Percentiles rank a stretch among this genome's conserved stretches.
phyloP scores from a whole-genome alignment of 2,888 invertebrate species.

The Lissonota sp. region DNA sequence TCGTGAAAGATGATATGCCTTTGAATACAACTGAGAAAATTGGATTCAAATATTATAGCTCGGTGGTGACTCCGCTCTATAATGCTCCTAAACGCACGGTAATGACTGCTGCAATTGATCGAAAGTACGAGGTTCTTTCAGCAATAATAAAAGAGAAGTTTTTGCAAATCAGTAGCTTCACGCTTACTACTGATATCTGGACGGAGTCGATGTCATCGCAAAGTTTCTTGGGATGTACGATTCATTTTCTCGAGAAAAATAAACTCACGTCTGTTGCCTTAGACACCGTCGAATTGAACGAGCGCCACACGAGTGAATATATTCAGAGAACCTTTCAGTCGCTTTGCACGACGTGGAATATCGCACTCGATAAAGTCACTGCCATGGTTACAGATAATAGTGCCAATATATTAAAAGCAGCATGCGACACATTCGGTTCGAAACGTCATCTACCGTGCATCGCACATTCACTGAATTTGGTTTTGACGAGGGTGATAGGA shows the following conservation, averaged over 20 bases:
- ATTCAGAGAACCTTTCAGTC: background rate
- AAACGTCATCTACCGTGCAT: constrained; percentile 66
- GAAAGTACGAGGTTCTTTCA: background rate
- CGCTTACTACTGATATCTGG: constrained; percentile 1
- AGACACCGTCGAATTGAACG: background rate
- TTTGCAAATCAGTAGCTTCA: background rate
- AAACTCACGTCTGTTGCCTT: background rate
- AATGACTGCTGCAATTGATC: background rate
- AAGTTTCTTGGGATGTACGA: background rate
- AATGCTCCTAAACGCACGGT: background rate
- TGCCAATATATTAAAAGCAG: constrained; percentile 65
- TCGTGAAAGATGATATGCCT: background rate
- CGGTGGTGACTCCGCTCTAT: background rate
- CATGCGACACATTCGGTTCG: constrained; percentile 58
- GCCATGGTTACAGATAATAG: constrained; percentile 66
- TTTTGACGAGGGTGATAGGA: constrained; percentile 5
- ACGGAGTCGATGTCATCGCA: background rate
- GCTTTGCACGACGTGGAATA: no score
- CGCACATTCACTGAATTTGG: constrained; percentile 65
- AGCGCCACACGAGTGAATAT: constrained; percentile 2
- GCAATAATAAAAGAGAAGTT: background rate
- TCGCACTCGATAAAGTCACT: constrained; percentile 42
- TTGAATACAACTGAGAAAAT: background rate
- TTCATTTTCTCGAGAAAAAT: background rate
- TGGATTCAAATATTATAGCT: background rate